These are phyloP conservation scores for Troilus luridus DNA, from an alignment of 2,888 invertebrate species.

Conservation along the genomic window DNA sequence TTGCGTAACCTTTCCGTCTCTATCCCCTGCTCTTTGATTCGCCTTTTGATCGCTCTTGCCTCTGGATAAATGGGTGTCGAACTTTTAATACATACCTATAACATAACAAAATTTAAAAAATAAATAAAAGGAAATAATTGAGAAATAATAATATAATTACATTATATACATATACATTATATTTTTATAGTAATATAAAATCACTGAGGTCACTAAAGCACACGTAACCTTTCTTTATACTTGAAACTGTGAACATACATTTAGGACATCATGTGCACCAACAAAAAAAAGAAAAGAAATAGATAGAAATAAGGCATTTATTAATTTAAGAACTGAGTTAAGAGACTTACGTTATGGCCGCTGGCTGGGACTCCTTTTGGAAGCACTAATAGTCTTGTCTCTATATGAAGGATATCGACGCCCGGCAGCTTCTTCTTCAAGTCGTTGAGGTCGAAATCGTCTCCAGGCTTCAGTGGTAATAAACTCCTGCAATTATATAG, in stretches of 20 bases:
- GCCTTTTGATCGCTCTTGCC: constrained; percentile 66
- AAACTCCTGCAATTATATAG: constrained; percentile 58
- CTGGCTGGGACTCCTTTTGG: constrained; percentile 66
- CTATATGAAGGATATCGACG: constrained; percentile 65
- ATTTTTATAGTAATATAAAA: too few relatives aligned
- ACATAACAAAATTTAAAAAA: constrained; percentile 40
- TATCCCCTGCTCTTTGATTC: constrained; percentile 65
- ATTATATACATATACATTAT: too few relatives aligned
- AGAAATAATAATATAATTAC: too few relatives aligned
- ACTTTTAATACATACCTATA: constrained; percentile 67
- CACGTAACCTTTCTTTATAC: too few relatives aligned
- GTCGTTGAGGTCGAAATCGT: constrained; percentile 50
- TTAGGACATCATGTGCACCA: too few relatives aligned
- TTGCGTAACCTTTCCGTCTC: constrained; percentile 64
- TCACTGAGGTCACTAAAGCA: too few relatives aligned
- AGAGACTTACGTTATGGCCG: constrained; percentile 65
- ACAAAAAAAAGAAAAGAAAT: background rate
- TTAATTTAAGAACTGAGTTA: too few relatives aligned
- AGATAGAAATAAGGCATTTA: too few relatives aligned
- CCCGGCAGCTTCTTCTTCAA: constrained; percentile 63
- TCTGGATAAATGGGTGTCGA: constrained; percentile 66
- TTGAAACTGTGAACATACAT: too few relatives aligned
- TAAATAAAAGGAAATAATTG: background rate
- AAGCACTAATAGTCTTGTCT: constrained; percentile 65
- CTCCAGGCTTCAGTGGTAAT: constrained; percentile 49